These are phyloP conservation scores for Sycophila texana DNA, from an alignment of 2,888 invertebrate species.

Conservation along the genomic window DNA sequence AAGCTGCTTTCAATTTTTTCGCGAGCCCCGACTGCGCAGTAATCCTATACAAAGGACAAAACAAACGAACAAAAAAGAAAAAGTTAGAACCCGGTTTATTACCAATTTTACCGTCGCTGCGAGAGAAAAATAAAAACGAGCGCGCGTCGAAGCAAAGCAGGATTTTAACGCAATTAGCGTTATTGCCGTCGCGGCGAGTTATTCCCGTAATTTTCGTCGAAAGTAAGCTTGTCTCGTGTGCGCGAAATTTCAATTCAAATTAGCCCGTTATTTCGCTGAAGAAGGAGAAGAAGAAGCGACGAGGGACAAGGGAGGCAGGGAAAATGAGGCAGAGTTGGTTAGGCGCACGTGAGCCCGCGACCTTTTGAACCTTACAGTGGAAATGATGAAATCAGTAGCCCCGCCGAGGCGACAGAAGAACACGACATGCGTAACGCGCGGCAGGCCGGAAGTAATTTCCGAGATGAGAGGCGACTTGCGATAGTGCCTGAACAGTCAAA, in stretches of 20 bases:
- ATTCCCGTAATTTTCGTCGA: conserved; percentile 5
- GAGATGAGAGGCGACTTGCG: conserved; percentile 70
- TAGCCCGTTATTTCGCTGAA: conserved; percentile 11
- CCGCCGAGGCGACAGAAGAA: conserved; percentile 37
- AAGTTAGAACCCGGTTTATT: too few relatives aligned
- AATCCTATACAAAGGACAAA: not conserved
- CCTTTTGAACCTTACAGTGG: conserved; percentile 42
- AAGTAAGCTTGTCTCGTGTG: not conserved
- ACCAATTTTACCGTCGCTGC: too few relatives aligned
- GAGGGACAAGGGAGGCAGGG: not conserved
- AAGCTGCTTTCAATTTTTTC: not conserved
- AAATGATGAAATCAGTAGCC: conserved; percentile 48
- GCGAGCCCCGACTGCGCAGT: not conserved
- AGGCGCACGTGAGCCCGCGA: conserved; percentile 20
- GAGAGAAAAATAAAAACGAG: too few relatives aligned
- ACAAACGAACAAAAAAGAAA: conserved; percentile 3
- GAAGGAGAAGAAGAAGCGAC: not conserved
- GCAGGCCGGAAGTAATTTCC: conserved; percentile 75
- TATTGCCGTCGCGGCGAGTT: too few relatives aligned
- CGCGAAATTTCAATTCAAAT: conserved; percentile 45
- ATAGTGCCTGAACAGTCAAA: conserved; percentile 75
- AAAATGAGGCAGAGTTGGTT: not conserved
- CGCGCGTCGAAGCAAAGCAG: too few relatives aligned
- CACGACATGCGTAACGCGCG: conserved; percentile 57
- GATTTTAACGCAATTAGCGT: too few relatives aligned